A percentile compares a stretch with the other conserved stretches of the same genome.
These are phyloP conservation scores for Cepphus grylle DNA, from an alignment of 2,113 vertebrate species.

Conservation along the genomic window DNA sequence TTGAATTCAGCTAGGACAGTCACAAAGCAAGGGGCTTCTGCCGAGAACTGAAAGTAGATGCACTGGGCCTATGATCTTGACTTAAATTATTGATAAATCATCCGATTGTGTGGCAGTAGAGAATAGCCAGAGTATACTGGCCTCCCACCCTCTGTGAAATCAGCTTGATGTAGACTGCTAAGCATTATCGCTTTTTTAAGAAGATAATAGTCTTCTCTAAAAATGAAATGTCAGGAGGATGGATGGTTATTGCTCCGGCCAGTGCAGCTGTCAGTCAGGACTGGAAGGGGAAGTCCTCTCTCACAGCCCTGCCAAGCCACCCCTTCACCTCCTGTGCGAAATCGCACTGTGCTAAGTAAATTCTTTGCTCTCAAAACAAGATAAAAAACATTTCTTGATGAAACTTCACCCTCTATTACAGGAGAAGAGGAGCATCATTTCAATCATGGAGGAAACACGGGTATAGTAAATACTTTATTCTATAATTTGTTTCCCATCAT, in stretches of 20 bases:
- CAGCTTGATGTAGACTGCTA: not conserved
- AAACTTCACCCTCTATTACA: not conserved
- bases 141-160: not conserved
- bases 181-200: not conserved
- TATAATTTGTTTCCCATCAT: not conserved
- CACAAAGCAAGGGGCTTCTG: not conserved
- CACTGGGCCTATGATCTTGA: not conserved
- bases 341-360: not conserved
- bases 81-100: not conserved
- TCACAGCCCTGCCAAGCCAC: not conserved
- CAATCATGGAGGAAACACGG: not conserved
- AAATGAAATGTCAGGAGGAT: not conserved
- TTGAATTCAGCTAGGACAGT: not conserved
- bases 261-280: not conserved
- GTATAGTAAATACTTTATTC: constrained; percentile 33
- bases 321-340: not conserved
- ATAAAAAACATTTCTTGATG: not conserved
- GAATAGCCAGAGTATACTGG: not conserved
- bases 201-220: not conserved
- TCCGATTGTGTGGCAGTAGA: not conserved
- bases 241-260: not conserved
- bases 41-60: not conserved
- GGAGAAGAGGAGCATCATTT: constrained; percentile 13
- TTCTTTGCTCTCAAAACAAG: not conserved
- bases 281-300: not conserved